Percentiles rank a stretch among this genome's conserved stretches.
Conservation (phyloP, 2,888 invertebrate species). For the Drosophila niveifrons region DNA sequence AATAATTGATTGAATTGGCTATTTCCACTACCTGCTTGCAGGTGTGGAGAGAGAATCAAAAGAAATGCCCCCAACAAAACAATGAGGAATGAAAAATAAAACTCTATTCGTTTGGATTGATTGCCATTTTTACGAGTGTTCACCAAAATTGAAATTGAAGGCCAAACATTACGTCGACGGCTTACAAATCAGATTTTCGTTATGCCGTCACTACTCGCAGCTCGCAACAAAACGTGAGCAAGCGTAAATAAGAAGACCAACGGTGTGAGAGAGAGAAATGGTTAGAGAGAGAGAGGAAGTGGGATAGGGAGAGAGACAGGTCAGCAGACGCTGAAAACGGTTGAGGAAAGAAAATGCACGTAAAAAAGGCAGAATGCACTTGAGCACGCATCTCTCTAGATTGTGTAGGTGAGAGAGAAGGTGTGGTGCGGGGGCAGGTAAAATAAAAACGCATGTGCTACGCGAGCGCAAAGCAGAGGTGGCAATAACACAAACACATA, state of each 20-base stretch:
- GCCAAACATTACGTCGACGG: conserved; percentile 57
- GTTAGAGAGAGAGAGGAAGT: neutral
- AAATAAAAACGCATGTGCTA: conserved; percentile 28
- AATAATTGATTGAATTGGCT: conserved; percentile 17
- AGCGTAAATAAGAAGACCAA: neutral
- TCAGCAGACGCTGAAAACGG: conserved; percentile 39
- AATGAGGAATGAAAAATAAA: conserved; percentile 32
- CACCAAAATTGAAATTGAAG: conserved; percentile 46
- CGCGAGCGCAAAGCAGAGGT: conserved; percentile 46
- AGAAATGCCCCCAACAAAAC: conserved; percentile 14
- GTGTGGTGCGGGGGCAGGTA: conserved; percentile 27
- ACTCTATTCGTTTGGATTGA: conserved; percentile 33
- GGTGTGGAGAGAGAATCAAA: conserved; percentile 17
- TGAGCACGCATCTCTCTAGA: conserved; percentile 59
- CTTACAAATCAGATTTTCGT: conserved; percentile 47
- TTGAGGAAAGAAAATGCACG: conserved; percentile 48
- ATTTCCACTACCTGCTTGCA: conserved; percentile 34
- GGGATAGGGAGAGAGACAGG: conserved; percentile 25
- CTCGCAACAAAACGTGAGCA: conserved; percentile 18
- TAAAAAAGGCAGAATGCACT: conserved; percentile 46
- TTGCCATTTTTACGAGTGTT: conserved; percentile 50
- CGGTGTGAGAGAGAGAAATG: conserved; percentile 1
- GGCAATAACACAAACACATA: conserved; percentile 46
- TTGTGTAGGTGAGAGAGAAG: conserved; percentile 17
- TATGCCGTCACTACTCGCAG: conserved; percentile 45